These are phyloP conservation scores for Odontamblyopus lacepedii DNA, from an alignment of 2,797 vertebrate genomes.

Conservation along the genomic window DNA sequence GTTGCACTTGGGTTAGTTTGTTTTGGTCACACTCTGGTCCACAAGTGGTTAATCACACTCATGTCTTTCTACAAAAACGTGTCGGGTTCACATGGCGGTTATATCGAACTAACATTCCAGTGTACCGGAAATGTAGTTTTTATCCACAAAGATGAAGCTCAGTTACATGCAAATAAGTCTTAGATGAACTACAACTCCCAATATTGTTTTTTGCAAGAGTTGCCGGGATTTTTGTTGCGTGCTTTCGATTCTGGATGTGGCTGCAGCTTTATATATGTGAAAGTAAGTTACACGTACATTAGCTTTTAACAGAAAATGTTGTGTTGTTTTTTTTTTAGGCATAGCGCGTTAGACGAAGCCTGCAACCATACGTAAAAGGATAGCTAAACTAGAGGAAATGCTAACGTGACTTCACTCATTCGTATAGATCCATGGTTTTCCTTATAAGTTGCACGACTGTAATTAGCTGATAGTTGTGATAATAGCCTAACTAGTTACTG, in stretches of 20 bases:
- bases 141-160: fast-evolving
- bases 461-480: slow-evolving; percentile 6
- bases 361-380: neutral
- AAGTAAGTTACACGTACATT: neutral
- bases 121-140: slow-evolving; percentile 67
- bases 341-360: neutral
- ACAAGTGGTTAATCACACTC: neutral
- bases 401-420: slow-evolving; percentile 2
- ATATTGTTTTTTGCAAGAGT: slow-evolving; percentile 37
- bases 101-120: slow-evolving; percentile 28
- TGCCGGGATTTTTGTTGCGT: slow-evolving; percentile 57
- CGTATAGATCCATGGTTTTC: neutral
- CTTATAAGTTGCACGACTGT: neutral
- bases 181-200: slow-evolving; percentile 57
- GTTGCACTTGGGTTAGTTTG: slow-evolving; percentile 17
- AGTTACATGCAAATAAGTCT: fast-evolving
- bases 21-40: neutral
- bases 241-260: neutral
- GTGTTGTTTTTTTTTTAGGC: neutral
- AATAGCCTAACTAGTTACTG: neutral
- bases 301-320: neutral
- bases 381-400: slow-evolving; percentile 18
- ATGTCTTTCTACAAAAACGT: fast-evolving
- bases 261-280: slow-evolving; percentile 12
- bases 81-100: fast-evolving